A percentile compares a stretch with the other conserved stretches of the same genome.
These are phyloP conservation scores for Caenorhabditis sp. DNA, from an alignment of 2,888 invertebrate genomes.

Conservation along the genomic window DNA sequence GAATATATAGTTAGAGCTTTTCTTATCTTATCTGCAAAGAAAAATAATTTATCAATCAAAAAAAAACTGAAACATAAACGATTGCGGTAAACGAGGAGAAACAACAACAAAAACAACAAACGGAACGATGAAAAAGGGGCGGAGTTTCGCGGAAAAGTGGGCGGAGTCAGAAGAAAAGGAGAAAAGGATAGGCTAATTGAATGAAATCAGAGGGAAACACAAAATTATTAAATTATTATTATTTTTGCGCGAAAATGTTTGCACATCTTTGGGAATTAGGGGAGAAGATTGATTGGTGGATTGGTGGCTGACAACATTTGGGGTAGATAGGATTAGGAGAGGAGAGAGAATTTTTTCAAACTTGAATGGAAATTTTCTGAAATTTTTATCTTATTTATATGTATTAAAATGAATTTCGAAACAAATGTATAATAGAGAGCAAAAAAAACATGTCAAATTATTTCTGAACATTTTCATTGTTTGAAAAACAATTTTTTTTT, in stretches of 20 bases:
- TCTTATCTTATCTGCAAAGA: too few species aligned
- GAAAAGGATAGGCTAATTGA: not conserved
- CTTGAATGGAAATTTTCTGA: too few species aligned
- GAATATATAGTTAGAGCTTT: not conserved
- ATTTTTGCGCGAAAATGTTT: not conserved
- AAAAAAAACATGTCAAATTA: too few species aligned
- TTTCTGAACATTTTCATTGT: too few species aligned
- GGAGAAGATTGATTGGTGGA: not conserved
- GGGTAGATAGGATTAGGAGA: not conserved
- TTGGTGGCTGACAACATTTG: too few species aligned
- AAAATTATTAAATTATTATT: not conserved
- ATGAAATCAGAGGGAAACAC: not conserved
- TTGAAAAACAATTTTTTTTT: too few species aligned
- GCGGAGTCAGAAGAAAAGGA: not conserved
- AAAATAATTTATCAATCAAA: not conserved
- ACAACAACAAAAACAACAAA: not conserved
- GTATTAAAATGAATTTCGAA: too few species aligned
- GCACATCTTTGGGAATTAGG: not conserved
- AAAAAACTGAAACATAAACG: not conserved
- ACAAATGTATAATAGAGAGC: too few species aligned
- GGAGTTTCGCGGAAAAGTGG: constrained; percentile 3
- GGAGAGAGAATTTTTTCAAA: too few species aligned
- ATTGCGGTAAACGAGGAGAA: not conserved
- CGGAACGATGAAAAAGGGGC: not conserved
- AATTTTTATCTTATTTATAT: too few species aligned